Evolutionary conservation across 1,140 invertebrate species (phyloP).

Genomic region (Drosophila parabipectinata): DNA sequence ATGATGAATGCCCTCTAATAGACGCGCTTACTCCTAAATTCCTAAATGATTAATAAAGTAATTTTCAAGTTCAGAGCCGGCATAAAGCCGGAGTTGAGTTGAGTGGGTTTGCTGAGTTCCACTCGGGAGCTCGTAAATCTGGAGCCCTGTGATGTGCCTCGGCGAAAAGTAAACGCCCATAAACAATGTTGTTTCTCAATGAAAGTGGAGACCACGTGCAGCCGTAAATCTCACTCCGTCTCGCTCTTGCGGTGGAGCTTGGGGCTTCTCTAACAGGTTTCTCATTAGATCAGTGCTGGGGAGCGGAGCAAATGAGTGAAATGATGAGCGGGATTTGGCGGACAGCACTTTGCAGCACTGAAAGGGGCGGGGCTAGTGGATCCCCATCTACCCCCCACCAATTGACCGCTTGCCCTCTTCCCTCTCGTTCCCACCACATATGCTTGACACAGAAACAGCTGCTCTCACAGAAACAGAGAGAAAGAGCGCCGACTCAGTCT

Average conservation of each 20-base stretch:
- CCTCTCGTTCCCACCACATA: conserved; percentile 69
- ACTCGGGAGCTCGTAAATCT: conserved; percentile 68
- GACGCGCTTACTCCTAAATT: conserved; percentile 68
- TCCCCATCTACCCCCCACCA: conserved; percentile 52
- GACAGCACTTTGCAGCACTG: conserved; percentile 55
- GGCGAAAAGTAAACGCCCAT: conserved; percentile 79
- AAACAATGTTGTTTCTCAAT: conserved; percentile 81
- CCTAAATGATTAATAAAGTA: conserved; percentile 80
- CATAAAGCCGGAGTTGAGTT: conserved; percentile 42
- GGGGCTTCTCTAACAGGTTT: conserved; percentile 76
- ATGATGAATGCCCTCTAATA: conserved; percentile 71
- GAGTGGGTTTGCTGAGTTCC: conserved; percentile 9
- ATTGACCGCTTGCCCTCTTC: conserved; percentile 9
- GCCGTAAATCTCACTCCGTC: conserved; percentile 61
- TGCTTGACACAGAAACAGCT: conserved; percentile 73
- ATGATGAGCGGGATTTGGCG: conserved; percentile 3
- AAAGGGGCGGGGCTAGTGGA: conserved; percentile 68
- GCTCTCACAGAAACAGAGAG: conserved; percentile 56
- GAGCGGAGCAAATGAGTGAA: conserved; percentile 14
- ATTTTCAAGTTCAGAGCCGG: conserved; percentile 76
- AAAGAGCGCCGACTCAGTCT: conserved; percentile 48
- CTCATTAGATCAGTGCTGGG: conserved; percentile 70
- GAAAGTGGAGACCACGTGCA: conserved; percentile 70
- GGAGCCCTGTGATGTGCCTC: conserved; percentile 8
- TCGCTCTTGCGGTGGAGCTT: conserved; percentile 47